Evolutionary conservation across 2,888 invertebrate species (phyloP).

Genomic region (Eupithecia abbreviata): DNA sequence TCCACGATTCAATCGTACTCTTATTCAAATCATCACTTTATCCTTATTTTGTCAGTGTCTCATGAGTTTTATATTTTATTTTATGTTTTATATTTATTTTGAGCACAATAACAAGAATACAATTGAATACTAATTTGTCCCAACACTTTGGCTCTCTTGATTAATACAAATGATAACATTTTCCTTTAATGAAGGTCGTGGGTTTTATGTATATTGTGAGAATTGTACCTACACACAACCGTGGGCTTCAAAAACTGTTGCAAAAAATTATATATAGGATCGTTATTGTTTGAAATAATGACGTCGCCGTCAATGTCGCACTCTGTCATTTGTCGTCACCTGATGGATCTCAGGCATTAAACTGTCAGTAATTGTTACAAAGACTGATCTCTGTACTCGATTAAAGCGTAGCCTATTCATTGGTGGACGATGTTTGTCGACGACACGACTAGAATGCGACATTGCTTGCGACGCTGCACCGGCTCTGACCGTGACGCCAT

Average conservation of each 20-base stretch:
- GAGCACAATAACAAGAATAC: conserved; percentile 58
- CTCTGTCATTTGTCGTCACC: conserved; percentile 50
- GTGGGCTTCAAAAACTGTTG: conserved; percentile 62
- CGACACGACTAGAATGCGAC: conserved; percentile 63
- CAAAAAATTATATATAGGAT: conserved; percentile 46
- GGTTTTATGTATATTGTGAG: conserved; percentile 58
- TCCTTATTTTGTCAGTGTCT: conserved; percentile 60
- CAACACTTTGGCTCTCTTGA: conserved; percentile 55
- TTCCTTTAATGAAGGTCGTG: conserved; percentile 62
- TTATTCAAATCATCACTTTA: conserved; percentile 60
- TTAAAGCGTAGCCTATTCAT: conserved; percentile 8
- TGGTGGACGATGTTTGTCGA: conserved; percentile 9
- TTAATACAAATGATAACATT: conserved; percentile 57
- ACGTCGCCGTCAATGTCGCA: conserved; percentile 70
- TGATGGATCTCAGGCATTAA: conserved; percentile 52
- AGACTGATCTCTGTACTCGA: conserved; percentile 26
- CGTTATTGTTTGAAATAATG: conserved; percentile 55
- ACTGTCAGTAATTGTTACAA: conserved; percentile 39
- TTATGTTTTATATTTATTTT: conserved; percentile 51
- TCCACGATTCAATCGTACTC: conserved; percentile 65
- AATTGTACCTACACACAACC: conserved; percentile 47
- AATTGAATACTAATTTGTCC: conserved; percentile 59
- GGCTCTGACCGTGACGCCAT: conserved; percentile 84
- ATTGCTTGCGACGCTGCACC: conserved; percentile 88
- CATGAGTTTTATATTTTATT: conserved; percentile 54